Percentiles rank a stretch among this genome's conserved stretches.
Conservation (phyloP, 2,888 invertebrate species). For the Rhabditophanes sp. region DNA sequence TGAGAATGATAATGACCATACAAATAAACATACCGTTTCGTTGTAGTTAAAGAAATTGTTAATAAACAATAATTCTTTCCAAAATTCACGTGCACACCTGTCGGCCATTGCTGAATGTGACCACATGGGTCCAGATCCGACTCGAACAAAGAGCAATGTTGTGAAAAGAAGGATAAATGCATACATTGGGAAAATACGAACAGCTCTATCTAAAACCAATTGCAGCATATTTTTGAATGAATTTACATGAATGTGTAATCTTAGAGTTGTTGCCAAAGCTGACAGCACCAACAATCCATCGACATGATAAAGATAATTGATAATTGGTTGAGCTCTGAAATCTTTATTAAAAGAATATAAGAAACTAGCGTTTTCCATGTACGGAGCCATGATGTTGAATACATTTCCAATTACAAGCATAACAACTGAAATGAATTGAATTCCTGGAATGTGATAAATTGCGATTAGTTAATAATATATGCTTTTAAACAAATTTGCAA, state of each 20-base stretch:
- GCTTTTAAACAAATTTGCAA: too few relatives aligned
- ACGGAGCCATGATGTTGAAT: constrained; percentile 35
- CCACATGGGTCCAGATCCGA: constrained; percentile 42
- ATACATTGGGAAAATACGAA: constrained; percentile 39
- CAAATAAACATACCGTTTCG: constrained; percentile 19
- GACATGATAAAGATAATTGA: constrained; percentile 27
- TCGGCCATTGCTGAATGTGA: constrained; percentile 29
- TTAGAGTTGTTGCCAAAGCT: constrained; percentile 13
- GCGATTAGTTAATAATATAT: too few relatives aligned
- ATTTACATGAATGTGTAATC: neutral
- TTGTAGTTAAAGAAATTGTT: constrained; percentile 38
- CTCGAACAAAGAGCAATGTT: constrained; percentile 19
- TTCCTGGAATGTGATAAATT: neutral
- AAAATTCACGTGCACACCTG: constrained; percentile 32
- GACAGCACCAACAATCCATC: constrained; percentile 32
- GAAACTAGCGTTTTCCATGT: constrained; percentile 38
- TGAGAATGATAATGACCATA: too few relatives aligned
- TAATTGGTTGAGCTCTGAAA: constrained; percentile 23
- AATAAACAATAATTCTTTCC: constrained; percentile 40
- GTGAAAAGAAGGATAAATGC: constrained; percentile 28
- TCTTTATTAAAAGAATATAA: constrained; percentile 23
- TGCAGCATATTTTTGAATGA: neutral
- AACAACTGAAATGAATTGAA: constrained; percentile 17
- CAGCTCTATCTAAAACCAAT: constrained; percentile 1
- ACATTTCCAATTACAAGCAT: constrained; percentile 26